Percentiles rank a stretch among this genome's conserved stretches.
Conservation (phyloP, 2,888 invertebrate genomes). For the Deilephila porcellus region DNA sequence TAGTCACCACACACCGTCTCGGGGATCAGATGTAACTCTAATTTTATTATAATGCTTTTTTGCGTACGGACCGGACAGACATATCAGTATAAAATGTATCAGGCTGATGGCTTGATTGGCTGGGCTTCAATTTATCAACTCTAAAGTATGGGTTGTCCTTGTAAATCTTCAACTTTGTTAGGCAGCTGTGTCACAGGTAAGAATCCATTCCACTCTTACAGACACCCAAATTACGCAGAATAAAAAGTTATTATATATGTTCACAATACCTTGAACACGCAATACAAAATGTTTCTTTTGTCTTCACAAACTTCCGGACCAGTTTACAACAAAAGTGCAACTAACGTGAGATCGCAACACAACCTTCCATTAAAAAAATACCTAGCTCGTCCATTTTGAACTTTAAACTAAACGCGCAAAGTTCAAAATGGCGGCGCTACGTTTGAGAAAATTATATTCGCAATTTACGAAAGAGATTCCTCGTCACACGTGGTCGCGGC, state of each 20-base stretch:
- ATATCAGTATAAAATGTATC: too few relatives aligned
- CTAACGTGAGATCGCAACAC: conserved; percentile 51
- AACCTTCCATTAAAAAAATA: conserved; percentile 27
- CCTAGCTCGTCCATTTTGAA: neutral
- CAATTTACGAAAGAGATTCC: conserved; percentile 55
- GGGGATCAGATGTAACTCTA: too few relatives aligned
- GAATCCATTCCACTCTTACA: neutral
- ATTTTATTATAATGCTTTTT: too few relatives aligned
- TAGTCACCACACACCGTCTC: too few relatives aligned
- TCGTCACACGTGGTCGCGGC: conserved; percentile 58
- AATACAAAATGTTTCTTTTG: conserved; percentile 23
- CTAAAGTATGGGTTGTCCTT: too few relatives aligned
- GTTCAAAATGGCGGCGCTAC: neutral
- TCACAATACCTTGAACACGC: conserved; percentile 12
- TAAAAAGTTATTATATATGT: conserved; percentile 1
- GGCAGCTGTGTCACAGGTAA: neutral
- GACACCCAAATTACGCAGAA: neutral
- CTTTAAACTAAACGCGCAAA: neutral
- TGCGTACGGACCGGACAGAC: too few relatives aligned
- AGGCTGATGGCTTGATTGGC: too few relatives aligned
- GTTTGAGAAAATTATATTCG: neutral
- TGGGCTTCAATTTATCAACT: too few relatives aligned
- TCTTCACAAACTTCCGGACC: conserved; percentile 60
- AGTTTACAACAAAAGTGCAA: conserved; percentile 67
- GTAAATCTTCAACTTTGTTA: too few relatives aligned